These are phyloP conservation scores for Zaprionus kolodkinae DNA, from an alignment of 1,140 invertebrate genomes.

Conservation along the genomic window DNA sequence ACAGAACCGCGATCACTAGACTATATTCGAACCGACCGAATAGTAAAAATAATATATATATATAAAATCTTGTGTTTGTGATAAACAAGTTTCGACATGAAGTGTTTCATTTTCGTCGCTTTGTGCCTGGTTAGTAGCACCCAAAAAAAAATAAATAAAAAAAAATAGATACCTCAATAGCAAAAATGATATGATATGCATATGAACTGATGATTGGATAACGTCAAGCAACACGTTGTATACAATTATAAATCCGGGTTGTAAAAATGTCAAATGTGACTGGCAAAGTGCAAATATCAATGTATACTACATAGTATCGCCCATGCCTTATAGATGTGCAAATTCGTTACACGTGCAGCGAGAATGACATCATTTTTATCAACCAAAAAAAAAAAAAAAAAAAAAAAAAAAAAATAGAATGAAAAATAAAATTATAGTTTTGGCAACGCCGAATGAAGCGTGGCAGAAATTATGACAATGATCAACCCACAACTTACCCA, in stretches of 20 bases:
- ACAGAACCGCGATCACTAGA: conserved; percentile 35
- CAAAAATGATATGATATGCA: conserved; percentile 49
- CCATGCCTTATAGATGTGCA: conserved; percentile 18
- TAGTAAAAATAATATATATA: conserved; percentile 4
- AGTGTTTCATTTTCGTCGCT: conserved; percentile 78
- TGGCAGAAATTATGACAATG: conserved; percentile 1
- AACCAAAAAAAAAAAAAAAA: not conserved
- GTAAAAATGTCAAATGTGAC: conserved; percentile 59
- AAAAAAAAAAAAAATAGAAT: not conserved
- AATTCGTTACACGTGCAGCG: conserved; percentile 40
- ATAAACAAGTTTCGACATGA: conserved; percentile 62
- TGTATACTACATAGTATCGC: conserved; percentile 1
- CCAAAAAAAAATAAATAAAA: too few species aligned
- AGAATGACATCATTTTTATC: conserved; percentile 39
- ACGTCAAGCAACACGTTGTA: conserved; percentile 20
- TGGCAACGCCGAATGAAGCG: conserved; percentile 22
- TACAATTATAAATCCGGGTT: conserved; percentile 49
- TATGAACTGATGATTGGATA: conserved; percentile 35
- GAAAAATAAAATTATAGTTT: conserved; percentile 2
- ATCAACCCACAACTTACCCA: conserved; percentile 19
- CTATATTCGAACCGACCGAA: conserved; percentile 24
- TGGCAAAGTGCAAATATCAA: conserved; percentile 30
- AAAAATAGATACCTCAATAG: conserved; percentile 34
- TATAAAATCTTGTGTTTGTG: conserved; percentile 19
- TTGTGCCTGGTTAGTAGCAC: conserved; percentile 74